A percentile compares a stretch with the other conserved stretches of the same genome.
Conservation (phyloP, 23 tunicate genomes). For the Trididemnum nubilum region DNA sequence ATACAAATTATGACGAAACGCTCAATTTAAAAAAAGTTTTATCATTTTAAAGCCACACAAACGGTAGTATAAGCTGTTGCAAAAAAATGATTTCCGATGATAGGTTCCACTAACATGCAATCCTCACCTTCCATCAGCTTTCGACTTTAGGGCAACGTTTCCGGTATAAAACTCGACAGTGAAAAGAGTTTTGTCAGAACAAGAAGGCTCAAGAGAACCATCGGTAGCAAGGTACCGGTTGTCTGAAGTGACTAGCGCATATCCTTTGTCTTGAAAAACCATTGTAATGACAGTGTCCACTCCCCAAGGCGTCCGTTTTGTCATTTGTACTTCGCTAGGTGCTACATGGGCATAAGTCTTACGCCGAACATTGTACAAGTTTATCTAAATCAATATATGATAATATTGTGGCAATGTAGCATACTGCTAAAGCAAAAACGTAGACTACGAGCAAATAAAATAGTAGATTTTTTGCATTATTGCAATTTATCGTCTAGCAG, state of each 20-base stretch:
- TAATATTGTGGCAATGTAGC: no score
- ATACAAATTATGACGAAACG: no score
- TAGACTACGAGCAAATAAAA: no score
- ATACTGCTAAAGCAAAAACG: no score
- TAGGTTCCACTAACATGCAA: neutral
- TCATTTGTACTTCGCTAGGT: slow-evolving; percentile 54
- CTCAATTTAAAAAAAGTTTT: no score
- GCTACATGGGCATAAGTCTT: slow-evolving; percentile 50
- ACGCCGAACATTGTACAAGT: slow-evolving; percentile 60
- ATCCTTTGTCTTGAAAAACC: slow-evolving; percentile 73
- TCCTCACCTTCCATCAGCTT: slow-evolving; percentile 55
- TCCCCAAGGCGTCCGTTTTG: slow-evolving; percentile 88
- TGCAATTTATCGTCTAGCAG: no score
- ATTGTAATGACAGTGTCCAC: slow-evolving; percentile 64
- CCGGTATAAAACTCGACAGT: slow-evolving; percentile 91
- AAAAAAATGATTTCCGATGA: neutral
- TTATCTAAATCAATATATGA: slow-evolving; percentile 39
- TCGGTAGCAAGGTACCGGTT: slow-evolving; percentile 51
- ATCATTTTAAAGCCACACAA: no score
- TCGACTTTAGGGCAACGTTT: slow-evolving; percentile 85
- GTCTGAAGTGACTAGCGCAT: slow-evolving; percentile 83
- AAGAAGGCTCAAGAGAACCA: slow-evolving; percentile 43
- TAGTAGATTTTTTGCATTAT: no score
- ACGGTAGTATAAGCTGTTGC: no score
- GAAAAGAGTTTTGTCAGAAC: slow-evolving; percentile 40